Evolutionary conservation across 2,888 invertebrate species (phyloP).

Genomic region (Phalera bucephala): DNA sequence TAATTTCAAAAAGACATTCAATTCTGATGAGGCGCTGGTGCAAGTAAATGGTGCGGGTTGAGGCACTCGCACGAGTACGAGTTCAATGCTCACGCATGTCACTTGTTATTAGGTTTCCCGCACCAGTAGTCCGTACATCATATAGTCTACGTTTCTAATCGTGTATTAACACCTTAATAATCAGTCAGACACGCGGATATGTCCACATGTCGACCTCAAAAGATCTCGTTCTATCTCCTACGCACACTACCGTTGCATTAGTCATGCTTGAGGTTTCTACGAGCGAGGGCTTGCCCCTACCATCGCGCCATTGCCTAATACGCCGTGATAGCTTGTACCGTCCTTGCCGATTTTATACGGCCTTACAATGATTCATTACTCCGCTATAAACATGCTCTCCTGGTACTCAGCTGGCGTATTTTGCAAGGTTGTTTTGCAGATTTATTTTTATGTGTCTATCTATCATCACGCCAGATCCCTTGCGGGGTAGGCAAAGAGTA

Average conservation of each 20-base stretch:
- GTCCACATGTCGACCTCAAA: conserved; percentile 52
- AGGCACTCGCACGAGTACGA: too few relatives aligned
- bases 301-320: conserved; percentile 44
- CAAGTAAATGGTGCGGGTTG: too few relatives aligned
- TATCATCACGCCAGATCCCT: too few relatives aligned
- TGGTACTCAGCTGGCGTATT: neutral
- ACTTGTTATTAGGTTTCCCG: too few relatives aligned
- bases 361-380: neutral
- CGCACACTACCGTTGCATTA: conserved; percentile 47
- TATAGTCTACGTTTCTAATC: too few relatives aligned
- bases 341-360: conserved; percentile 17
- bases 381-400: neutral
- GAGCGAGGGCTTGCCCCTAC: conserved; percentile 54
- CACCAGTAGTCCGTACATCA: too few relatives aligned
- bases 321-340: conserved; percentile 16
- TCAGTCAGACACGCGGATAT: conserved; percentile 31
- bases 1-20: conserved; percentile 16
- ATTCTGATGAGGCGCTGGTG: conserved; percentile 23
- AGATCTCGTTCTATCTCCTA: conserved; percentile 54
- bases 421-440: too few relatives aligned
- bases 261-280: conserved; percentile 48
- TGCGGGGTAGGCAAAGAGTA: too few relatives aligned
- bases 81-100: too few relatives aligned
- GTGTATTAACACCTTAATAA: too few relatives aligned
- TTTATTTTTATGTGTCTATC: too few relatives aligned